Evolutionary conservation across 1,140 invertebrate species (phyloP).

Genomic region (Nymphalis io): DNA sequence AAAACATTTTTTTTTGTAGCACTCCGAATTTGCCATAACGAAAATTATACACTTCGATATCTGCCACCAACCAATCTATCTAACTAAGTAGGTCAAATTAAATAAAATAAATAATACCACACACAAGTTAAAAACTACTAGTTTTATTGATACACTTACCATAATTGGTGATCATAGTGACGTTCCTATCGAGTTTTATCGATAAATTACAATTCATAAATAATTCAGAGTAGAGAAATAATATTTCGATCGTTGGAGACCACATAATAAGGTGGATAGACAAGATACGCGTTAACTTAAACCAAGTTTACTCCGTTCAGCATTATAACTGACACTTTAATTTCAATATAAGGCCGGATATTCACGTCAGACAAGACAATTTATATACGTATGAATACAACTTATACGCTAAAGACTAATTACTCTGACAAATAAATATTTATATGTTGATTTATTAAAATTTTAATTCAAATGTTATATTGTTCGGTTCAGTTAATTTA

Average conservation of each 20-base stretch:
- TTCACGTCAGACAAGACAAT: slow-evolving; percentile 4
- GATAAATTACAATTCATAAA: slow-evolving; percentile 23
- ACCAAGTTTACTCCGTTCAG: slow-evolving; percentile 29
- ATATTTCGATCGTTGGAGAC: slow-evolving; percentile 25
- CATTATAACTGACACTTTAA: slow-evolving; percentile 46
- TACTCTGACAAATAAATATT: not conserved
- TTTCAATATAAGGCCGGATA: slow-evolving; percentile 37
- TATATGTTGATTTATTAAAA: not conserved
- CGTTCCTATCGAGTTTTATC: slow-evolving; percentile 3
- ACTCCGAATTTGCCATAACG: too few relatives aligned
- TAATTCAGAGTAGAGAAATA: slow-evolving; percentile 30
- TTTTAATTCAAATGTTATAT: too few relatives aligned
- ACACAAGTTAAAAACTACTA: not conserved
- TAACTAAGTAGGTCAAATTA: not conserved
- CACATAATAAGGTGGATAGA: slow-evolving; percentile 31
- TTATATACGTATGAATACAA: not conserved
- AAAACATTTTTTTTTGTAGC: too few relatives aligned
- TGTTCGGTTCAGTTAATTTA: too few relatives aligned
- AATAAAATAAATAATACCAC: not conserved
- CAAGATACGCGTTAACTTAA: slow-evolving; percentile 32
- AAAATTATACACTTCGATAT: too few relatives aligned
- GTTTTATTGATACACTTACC: not conserved
- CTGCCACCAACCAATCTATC: too few relatives aligned
- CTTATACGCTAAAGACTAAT: not conserved
- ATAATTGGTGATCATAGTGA: slow-evolving; percentile 13